These are phyloP conservation scores for Chelmon rostratus DNA, from an alignment of 2,797 vertebrate genomes.

Conservation along the genomic window DNA sequence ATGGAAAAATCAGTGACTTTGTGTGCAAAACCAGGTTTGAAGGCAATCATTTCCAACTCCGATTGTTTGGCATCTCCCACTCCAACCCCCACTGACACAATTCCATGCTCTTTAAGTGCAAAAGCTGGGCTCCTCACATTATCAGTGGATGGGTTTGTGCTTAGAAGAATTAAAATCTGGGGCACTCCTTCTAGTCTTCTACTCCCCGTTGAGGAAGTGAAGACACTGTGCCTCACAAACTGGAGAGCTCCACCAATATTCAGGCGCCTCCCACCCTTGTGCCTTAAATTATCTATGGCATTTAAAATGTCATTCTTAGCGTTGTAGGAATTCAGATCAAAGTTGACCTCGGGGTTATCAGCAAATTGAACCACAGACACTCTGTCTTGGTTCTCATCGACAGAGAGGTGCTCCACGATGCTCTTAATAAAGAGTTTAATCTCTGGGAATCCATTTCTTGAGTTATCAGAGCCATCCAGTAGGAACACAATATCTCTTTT, in stretches of 20 bases:
- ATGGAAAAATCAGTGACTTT: constrained; percentile 84
- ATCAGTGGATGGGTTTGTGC: constrained; percentile 87
- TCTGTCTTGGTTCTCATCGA: constrained; percentile 87
- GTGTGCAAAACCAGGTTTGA: constrained; percentile 86
- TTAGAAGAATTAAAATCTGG: constrained; percentile 91
- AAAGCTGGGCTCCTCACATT: constrained; percentile 85
- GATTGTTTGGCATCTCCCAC: constrained; percentile 84
- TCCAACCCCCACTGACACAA: constrained; percentile 87
- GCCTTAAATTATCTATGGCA: constrained; percentile 82
- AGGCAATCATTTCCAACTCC: constrained; percentile 89
- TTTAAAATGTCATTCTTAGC: constrained; percentile 83
- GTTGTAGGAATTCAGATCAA: constrained; percentile 89
- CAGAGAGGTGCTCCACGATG: constrained; percentile 87
- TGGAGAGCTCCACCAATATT: constrained; percentile 90
- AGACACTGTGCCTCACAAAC: constrained; percentile 90
- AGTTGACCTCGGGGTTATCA: constrained; percentile 83
- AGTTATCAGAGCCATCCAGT: constrained; percentile 91
- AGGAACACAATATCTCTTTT: constrained; percentile 95
- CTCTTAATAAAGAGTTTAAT: constrained; percentile 90
- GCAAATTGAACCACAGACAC: constrained; percentile 92
- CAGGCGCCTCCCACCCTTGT: constrained; percentile 87
- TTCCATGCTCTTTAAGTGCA: constrained; percentile 86
- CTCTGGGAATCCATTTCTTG: constrained; percentile 87
- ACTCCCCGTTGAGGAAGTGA: constrained; percentile 89
- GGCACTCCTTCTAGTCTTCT: constrained; percentile 87